These are phyloP conservation scores for Myioborus melanocephalus DNA, from an alignment of 2,797 vertebrate genomes.

Conservation along the genomic window DNA sequence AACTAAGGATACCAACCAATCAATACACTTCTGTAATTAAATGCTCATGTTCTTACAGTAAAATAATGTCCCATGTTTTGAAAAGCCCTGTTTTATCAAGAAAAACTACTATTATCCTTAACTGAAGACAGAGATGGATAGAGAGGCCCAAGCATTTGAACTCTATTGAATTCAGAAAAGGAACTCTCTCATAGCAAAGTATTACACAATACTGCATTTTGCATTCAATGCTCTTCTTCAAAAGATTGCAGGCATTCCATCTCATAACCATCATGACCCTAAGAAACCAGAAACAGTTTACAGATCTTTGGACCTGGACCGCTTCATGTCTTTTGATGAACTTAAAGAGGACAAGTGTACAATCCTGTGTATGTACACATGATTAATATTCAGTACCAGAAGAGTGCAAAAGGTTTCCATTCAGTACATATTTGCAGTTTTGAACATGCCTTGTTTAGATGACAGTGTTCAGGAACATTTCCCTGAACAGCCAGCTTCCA, in stretches of 20 bases:
- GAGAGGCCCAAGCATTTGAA: background rate
- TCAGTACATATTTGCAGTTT: background rate
- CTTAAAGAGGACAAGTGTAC: background rate
- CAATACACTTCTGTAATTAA: background rate
- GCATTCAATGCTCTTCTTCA: background rate
- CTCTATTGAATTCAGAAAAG: background rate
- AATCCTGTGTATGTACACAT: accelerated
- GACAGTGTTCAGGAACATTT: background rate
- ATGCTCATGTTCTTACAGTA: background rate
- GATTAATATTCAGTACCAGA: background rate
- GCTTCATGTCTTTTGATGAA: background rate
- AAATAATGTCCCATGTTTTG: background rate
- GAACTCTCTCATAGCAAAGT: background rate
- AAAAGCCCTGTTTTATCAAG: background rate
- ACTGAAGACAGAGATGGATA: background rate
- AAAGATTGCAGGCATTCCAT: background rate
- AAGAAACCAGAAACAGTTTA: background rate
- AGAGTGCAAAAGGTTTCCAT: background rate
- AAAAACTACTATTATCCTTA: background rate
- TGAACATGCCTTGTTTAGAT: background rate
- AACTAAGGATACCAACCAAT: background rate
- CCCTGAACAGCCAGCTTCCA: background rate
- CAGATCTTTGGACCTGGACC: background rate
- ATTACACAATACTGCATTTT: background rate
- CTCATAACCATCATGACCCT: background rate